Evolutionary conservation across 1,140 invertebrate species (phyloP).

Genomic region (Chironomus tepperi): DNA sequence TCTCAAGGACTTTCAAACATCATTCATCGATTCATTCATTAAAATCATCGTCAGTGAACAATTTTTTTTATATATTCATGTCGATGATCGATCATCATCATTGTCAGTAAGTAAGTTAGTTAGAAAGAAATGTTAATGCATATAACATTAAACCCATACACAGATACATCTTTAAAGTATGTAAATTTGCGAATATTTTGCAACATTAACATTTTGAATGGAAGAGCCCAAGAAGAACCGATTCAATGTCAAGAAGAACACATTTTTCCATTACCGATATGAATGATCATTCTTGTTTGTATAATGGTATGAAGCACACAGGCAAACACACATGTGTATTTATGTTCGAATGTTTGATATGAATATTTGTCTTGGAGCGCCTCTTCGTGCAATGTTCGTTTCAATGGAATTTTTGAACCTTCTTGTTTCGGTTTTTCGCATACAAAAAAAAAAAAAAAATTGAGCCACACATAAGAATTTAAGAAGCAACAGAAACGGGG

Average conservation of each 20-base stretch:
- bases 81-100: too few relatives aligned
- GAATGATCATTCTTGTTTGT: background rate
- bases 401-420: conserved; percentile 16
- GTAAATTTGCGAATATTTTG: background rate
- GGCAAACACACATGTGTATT: background rate
- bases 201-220: background rate
- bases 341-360: background rate
- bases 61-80: too few relatives aligned
- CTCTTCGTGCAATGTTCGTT: background rate
- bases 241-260: conserved; percentile 1
- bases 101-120: too few relatives aligned
- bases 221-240: background rate
- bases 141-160: too few relatives aligned
- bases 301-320: background rate
- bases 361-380: background rate
- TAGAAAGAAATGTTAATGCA: too few relatives aligned
- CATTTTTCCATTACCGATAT: conserved; percentile 5
- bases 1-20: too few relatives aligned
- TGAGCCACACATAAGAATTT: background rate
- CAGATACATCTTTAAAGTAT: background rate
- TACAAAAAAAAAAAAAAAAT: background rate
- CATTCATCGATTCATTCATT: too few relatives aligned
- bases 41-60: too few relatives aligned
- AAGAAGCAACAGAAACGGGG: background rate
- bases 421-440: background rate